Evolutionary conservation across 2,113 vertebrate species (phyloP), one percentile per base, ranked within the genome.

Genomic region (Crotophaga sulcirostris): DNA sequence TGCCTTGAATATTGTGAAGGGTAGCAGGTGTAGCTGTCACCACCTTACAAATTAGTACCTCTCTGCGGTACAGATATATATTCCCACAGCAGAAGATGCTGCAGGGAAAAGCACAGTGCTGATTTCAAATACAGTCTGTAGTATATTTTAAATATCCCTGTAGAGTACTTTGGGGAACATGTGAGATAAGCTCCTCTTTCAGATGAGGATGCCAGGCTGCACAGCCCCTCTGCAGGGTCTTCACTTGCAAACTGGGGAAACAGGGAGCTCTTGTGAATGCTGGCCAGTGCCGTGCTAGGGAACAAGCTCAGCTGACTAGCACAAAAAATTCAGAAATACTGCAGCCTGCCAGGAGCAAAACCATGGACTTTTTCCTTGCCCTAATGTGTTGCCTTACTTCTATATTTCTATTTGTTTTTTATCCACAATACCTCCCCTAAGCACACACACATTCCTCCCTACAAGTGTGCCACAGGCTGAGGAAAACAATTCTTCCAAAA

Each of bases 131-230:
- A 2, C 40, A 54, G 25, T 9, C n/a, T 4, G 8, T n/a, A 31
- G 55, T 16, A 55, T 20, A 15, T 52, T 83, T 85, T 16, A 10
- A 75, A 76, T 18, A 75, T 23, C 34, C 9, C 36, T 20, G 40
- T 33, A 2, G 0, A 29, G 33, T 19, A 24, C 28, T 40, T 26
- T 36, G 59, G 44, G 60, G 36, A 87, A 56, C 0, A 2, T 2
- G 6, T 0, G 10, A 62, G 51, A 6, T 15, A 49, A 78, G 59
- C n/a, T 45, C 42, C 38, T 55, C 33, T 82, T 36, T 70, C 66
- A 81, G 60, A 36, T 36, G 64, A 81, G 64, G 25, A n/a, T 4
- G 20, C 42, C 40, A 36, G 29, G n/a, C 45, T 74, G 77, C 52
- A 29, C 0, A 3, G 51, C 36, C 45, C 51, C 36, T 54, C 81